Percentiles rank a stretch among this genome's conserved stretches.
phyloP scores from a whole-genome alignment of 2,888 invertebrate species.

The Spodoptera littoralis region DNA sequence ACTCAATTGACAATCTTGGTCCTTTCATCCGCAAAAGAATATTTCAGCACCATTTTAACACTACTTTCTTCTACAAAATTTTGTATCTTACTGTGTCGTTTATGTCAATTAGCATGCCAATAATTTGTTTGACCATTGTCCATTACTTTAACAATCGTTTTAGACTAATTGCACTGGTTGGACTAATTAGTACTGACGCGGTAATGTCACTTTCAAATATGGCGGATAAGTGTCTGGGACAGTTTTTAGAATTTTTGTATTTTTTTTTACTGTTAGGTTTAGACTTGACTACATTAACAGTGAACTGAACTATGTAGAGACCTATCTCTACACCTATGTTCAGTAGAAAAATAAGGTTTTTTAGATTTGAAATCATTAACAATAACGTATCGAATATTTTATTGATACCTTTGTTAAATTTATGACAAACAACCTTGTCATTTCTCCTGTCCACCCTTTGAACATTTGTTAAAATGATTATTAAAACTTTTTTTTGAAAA shows the following conservation, averaged over 20 bases:
- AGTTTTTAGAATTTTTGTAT: neutral
- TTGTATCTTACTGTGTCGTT: conserved; percentile 6
- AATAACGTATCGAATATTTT: no score
- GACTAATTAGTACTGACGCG: conserved; percentile 62
- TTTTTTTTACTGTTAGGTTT: neutral
- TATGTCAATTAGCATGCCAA: conserved; percentile 43
- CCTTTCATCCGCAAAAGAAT: neutral
- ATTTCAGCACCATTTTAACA: neutral
- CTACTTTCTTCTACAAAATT: conserved; percentile 4
- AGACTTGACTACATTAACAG: no score
- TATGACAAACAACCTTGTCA: no score
- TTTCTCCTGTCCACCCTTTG: no score
- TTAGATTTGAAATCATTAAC: no score
- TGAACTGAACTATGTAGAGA: no score
- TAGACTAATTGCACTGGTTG: conserved; percentile 64
- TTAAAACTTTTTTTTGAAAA: no score
- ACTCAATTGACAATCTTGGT: neutral
- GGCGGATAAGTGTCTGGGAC: conserved; percentile 7
- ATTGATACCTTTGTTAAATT: no score
- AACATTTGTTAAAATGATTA: no score
- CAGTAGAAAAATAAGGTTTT: no score
- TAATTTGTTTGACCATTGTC: conserved; percentile 30
- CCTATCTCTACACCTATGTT: no score
- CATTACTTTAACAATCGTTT: conserved; percentile 49
- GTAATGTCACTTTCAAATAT: conserved; percentile 43